phyloP scores from a whole-genome alignment of 2,797 vertebrate genomes.

The Aldrovandia affinis region DNA sequence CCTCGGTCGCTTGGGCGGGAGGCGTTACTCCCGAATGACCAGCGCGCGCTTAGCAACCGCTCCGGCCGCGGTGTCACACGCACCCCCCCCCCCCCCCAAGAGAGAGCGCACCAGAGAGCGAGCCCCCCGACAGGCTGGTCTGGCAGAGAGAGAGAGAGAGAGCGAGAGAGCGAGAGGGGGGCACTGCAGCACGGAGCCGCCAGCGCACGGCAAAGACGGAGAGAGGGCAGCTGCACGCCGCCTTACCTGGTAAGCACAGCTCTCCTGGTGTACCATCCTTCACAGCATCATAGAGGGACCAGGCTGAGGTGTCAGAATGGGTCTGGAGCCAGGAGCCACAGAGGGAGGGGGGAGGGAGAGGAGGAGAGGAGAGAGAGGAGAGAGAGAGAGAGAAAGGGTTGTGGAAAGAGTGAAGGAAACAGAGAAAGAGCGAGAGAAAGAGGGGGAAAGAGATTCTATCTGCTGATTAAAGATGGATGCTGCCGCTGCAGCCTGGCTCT shows the following conservation, averaged over 20 bases:
- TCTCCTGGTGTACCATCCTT: constrained; percentile 97
- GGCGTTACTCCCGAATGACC: constrained; percentile 25
- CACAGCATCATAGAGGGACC: constrained; percentile 83
- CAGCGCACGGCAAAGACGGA: background rate
- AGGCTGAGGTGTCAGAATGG: background rate
- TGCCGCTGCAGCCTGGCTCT: background rate
- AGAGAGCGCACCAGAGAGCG: no score
- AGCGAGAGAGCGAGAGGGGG: background rate
- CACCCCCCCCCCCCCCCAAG: no score
- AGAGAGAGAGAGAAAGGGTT: background rate
- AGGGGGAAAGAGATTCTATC: background rate
- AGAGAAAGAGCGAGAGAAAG: background rate
- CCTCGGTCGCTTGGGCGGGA: background rate
- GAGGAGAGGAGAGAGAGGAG: background rate
- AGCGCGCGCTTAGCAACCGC: constrained; percentile 22
- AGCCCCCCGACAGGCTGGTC: background rate
- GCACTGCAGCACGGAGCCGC: background rate
- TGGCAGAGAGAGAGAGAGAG: background rate
- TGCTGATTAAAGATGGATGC: constrained; percentile 24
- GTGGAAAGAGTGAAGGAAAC: background rate
- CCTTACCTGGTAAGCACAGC: constrained; percentile 90
- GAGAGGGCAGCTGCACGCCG: background rate
- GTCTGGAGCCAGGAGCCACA: constrained; percentile 1
- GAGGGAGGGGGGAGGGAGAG: background rate
- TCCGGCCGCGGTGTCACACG: background rate